Base-by-base conservation (phyloP, 2,888 invertebrate species). In the Venustoraphidia nigricollis region DNA sequence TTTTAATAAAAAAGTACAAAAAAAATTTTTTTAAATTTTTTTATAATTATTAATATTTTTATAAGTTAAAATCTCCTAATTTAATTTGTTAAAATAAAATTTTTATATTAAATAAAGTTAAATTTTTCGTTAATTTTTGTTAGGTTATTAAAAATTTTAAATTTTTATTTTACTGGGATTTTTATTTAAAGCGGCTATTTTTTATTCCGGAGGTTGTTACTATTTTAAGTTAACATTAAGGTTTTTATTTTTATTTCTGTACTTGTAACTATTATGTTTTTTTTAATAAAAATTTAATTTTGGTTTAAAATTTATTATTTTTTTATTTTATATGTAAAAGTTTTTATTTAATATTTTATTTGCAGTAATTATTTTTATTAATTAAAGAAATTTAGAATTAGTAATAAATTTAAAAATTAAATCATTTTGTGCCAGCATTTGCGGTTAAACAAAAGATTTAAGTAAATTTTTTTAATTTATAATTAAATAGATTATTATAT, bases 361-460 rank as follows among this genome's bases (percentile, higher is more conserved):
- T 56, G 59, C 63, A 69, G 65, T 72, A 70, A 69, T 69, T 70
- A 69, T 60, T 67, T 64, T 74, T 74, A 70, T 67, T 66, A 60
- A 71, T 73, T 72, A 72, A 74, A 69, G 68, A 68, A 72, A 70
- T 72, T 66, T 74, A 72, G 71, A 73, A 69, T 72, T 75, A 75
- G 72, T 66, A 70, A 73, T 73, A 69, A 67, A 67, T 59, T 58
- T 60, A 64, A 75, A 68, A 72, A 73, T 68, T 72, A 70, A 73
- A 71, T 63, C 73, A 76, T 69, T 72, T 76, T 76, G 76, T 77
- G 77, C 77, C 77, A 79, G 78, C 78, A 77, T 72, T 73, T 72
- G 78, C 77, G 79, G 75, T 78, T 78, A 79, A 59, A 76, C 77
- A 74, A 70, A 70, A 69, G 60, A 71, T 71, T 64, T 54, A 69